Conservation (phyloP, 2,797 vertebrate species). For the Coregonus suidteri region DNA sequence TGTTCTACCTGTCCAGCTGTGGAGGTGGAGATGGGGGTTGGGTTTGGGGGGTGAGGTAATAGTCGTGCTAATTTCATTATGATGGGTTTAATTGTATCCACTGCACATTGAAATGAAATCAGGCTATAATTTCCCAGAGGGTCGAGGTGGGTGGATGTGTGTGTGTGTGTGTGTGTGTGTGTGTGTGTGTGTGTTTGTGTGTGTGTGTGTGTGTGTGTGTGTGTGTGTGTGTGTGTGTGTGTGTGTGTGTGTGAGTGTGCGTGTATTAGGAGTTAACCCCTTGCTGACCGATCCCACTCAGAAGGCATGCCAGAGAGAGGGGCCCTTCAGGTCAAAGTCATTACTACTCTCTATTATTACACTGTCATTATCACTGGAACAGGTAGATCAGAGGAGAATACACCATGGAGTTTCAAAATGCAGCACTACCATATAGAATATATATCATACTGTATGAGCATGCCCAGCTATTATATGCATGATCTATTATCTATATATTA, state of each 20-base stretch:
- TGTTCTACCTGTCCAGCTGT: not conserved
- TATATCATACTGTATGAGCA: not conserved
- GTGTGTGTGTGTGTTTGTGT: not conserved
- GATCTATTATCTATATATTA: not conserved
- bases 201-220: conserved; percentile 11
- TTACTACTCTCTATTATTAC: not conserved
- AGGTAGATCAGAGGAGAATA: not conserved
- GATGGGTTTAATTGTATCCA: conserved; percentile 23
- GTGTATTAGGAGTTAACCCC: not conserved
- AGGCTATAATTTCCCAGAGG: conserved; percentile 31
- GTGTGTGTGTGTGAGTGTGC: conserved; percentile 1
- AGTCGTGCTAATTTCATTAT: conserved; percentile 32
- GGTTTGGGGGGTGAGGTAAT: conserved; percentile 26
- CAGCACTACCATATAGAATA: not conserved
- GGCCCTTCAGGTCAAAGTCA: not conserved
- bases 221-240: conserved; percentile 5
- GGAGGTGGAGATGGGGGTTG: not conserved
- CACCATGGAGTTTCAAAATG: not conserved
- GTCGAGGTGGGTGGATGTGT: not conserved
- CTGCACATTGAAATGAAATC: conserved; percentile 27
- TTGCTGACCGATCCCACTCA: not conserved
- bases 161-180: conserved; percentile 1
- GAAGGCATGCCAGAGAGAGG: not conserved
- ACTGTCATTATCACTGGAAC: not conserved
- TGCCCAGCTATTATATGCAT: not conserved